Evolutionary conservation across 92 coral and sea anemone genomes (phyloP).

Genomic region (Plumapathes pennacea): DNA sequence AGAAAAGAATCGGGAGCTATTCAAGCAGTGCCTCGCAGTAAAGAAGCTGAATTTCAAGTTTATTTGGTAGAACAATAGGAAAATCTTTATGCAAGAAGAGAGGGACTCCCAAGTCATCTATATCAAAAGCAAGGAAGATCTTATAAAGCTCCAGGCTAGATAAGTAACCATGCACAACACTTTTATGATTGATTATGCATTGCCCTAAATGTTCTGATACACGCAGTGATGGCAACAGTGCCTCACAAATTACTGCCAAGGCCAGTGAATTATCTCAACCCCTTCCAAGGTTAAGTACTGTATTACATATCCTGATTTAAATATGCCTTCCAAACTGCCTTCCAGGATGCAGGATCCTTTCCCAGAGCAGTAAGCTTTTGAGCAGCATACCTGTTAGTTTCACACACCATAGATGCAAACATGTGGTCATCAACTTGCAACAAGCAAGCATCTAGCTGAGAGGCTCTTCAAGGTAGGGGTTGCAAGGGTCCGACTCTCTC

Average conservation of each 20-base stretch:
- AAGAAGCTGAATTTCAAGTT: slow-evolving; percentile 10
- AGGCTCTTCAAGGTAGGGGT: no score
- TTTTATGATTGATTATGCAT: slow-evolving; percentile 1
- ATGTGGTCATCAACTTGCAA: no score
- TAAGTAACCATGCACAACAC: no score
- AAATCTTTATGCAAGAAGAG: slow-evolving; percentile 16
- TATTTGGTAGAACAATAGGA: slow-evolving; percentile 19
- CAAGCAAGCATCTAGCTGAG: no score
- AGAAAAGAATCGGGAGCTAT: slow-evolving; percentile 14
- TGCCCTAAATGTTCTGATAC: slow-evolving; percentile 3
- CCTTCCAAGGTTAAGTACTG: no score
- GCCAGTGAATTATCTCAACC: slow-evolving; percentile 8
- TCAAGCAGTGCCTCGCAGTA: slow-evolving; percentile 14
- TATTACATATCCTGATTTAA: no score
- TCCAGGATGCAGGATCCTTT: no score
- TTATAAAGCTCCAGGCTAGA: slow-evolving; percentile 9
- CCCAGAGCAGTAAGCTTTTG: no score
- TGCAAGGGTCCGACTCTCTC: no score
- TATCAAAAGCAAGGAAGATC: slow-evolving; percentile 25
- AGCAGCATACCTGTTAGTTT: no score
- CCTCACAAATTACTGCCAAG: slow-evolving; percentile 5
- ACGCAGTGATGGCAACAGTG: slow-evolving; percentile 3
- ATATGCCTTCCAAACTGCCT: no score
- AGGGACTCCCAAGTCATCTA: slow-evolving; percentile 1
- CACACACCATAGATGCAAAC: no score